These are phyloP conservation scores for Cochlearius cochlearius DNA, from an alignment of 2,113 vertebrate species.

Conservation along the genomic window DNA sequence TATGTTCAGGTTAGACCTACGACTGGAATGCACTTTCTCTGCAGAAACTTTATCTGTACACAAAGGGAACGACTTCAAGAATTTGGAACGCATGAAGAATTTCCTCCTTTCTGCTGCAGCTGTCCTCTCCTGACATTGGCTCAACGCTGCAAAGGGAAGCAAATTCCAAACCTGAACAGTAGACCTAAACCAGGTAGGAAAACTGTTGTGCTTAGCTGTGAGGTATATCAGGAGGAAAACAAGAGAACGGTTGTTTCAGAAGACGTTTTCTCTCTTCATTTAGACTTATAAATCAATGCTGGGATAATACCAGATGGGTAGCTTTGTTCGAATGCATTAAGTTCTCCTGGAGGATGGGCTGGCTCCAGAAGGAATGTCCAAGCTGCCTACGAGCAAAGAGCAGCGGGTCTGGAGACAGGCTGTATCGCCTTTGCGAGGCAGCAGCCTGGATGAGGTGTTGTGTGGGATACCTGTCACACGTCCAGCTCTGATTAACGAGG, in stretches of 20 bases:
- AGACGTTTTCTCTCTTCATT: neutral
- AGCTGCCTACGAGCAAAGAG: neutral
- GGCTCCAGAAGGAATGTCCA: neutral
- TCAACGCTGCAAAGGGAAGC: neutral
- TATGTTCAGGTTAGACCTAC: neutral
- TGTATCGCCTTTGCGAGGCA: neutral
- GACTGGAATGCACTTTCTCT: neutral
- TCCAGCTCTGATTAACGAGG: neutral
- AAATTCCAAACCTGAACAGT: neutral
- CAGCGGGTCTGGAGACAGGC: neutral
- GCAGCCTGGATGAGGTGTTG: neutral
- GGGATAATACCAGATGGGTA: neutral
- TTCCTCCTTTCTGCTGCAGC: neutral
- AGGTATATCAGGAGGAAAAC: neutral
- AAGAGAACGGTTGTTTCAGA: neutral
- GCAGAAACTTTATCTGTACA: neutral
- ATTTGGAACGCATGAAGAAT: neutral
- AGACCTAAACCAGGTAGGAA: neutral
- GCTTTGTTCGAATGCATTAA: neutral
- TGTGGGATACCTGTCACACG: neutral
- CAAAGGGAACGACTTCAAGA: neutral
- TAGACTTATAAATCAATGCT: neutral
- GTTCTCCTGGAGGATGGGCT: rapidly evolving
- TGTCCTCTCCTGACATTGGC: neutral
- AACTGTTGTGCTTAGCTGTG: neutral